Evolutionary conservation across 1,140 invertebrate genomes (phyloP), one percentile per base, ranked within the genome.

Genomic region (Pogonomyrmex californicus): DNA sequence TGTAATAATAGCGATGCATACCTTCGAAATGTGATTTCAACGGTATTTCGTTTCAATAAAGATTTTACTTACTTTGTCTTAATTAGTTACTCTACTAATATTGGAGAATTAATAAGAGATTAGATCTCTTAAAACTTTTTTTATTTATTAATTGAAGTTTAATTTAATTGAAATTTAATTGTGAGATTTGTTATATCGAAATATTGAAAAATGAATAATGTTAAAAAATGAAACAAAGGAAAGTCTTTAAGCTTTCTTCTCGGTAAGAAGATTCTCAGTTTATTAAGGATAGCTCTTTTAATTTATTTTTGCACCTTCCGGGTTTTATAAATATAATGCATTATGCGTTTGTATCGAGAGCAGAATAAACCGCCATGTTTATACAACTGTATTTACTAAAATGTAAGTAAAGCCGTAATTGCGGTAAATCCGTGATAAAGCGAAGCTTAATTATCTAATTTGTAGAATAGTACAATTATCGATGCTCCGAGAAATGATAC

Each of bases 1-100:
- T 23, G 23, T 23, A 23, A 23, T 49, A 49, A 60, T 62, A 60
- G 70, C 56, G 30, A 83, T 60, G 79, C 79, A 38, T 83, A 49
- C 49, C 10, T 73, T 49, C 47, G 30, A 58, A 47, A 75, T 38
- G 68, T 17, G 30, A 56, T 38, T 81, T 56, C 51, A 56, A 5
- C 47, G 36, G 33, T 12, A 44, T 70, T 33, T 71, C 36, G 38
- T n/a, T 23, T 54, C 30, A 36, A 81, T 30, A 49, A 51, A 41
- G 47, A 75, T 60, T 62, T 73, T 9, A 60, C 38, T 41, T 23
- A 23, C 41, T 3, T 3, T 2, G 51, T 82, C n/a, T 41, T 82
- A 44, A 41, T 82, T 73, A 60, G n/a, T 58, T 36, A 38, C 17
- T 47, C 23, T 49, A 65, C 30, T 65, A 47, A 58, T 44, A 33